A percentile compares a stretch with the other conserved stretches of the same genome.
phyloP scores from a whole-genome alignment of 2,797 vertebrate genomes.

The Nannoperca australis region DNA sequence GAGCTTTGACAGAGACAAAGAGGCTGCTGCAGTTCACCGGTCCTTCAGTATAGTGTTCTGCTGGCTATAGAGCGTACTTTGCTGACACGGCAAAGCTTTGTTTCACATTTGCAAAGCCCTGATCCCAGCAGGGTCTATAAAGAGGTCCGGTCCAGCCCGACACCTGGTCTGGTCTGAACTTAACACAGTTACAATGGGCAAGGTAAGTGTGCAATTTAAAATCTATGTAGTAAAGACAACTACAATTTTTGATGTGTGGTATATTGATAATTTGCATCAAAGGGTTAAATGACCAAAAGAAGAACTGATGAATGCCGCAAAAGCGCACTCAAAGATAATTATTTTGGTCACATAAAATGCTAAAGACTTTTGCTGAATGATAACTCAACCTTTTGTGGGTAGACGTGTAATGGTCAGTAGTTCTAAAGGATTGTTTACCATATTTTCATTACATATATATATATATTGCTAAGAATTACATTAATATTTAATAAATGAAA shows the following conservation, averaged over 20 bases:
- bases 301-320: neutral
- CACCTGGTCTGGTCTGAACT: conserved; percentile 70
- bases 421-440: neutral
- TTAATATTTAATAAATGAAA: neutral
- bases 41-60: conserved; percentile 73
- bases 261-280: neutral
- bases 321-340: neutral
- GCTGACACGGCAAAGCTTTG: conserved; percentile 84
- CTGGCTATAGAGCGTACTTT: conserved; percentile 73
- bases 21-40: conserved; percentile 57
- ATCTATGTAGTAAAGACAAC: conserved; percentile 20
- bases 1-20: conserved; percentile 82
- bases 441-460: neutral
- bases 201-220: conserved; percentile 79
- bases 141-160: conserved; percentile 67
- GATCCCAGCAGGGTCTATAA: conserved; percentile 83
- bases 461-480: neutral
- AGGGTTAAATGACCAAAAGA: neutral
- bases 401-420: neutral
- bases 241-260: conserved; percentile 2
- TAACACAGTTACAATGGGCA: conserved; percentile 83
- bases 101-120: conserved; percentile 77
- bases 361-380: neutral
- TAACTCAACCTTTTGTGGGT: neutral
- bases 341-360: neutral